Evolutionary conservation across 2,113 vertebrate genomes (phyloP).

Genomic region (Gasterosteus nipponicus): DNA sequence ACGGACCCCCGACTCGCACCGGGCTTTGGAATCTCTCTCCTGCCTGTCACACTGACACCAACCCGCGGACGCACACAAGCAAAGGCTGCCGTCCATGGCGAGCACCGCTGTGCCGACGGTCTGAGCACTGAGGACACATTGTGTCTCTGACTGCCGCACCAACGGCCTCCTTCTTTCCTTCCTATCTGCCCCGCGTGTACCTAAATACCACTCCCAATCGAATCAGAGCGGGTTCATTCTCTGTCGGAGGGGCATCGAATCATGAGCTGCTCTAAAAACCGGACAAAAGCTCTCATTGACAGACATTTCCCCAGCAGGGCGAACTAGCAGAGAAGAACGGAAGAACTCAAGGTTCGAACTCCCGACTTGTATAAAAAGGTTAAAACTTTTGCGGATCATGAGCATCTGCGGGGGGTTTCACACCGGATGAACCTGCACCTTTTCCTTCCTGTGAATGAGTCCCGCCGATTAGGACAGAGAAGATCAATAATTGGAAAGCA

Average conservation of each 20-base stretch:
- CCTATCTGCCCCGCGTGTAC: conserved; percentile 49
- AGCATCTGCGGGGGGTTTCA: conserved; percentile 35
- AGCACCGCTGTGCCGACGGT: conserved; percentile 47
- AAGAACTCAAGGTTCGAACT: conserved; percentile 29
- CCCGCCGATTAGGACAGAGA: not conserved
- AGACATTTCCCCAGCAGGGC: conserved; percentile 23
- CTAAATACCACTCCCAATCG: conserved; percentile 57
- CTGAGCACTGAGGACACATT: conserved; percentile 71
- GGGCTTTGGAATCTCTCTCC: conserved; percentile 71
- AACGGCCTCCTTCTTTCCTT: conserved; percentile 47
- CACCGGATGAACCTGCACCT: conserved; percentile 11
- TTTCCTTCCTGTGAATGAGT: not conserved
- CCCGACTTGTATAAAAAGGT: conserved; percentile 35
- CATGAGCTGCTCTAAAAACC: conserved; percentile 42
- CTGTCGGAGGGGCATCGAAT: conserved; percentile 45
- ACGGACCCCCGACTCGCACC: conserved; percentile 60
- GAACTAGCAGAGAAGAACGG: conserved; percentile 22
- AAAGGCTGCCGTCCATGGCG: conserved; percentile 50
- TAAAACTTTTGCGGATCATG: conserved; percentile 30
- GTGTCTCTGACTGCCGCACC: conserved; percentile 56
- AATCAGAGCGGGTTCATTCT: conserved; percentile 59
- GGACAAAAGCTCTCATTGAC: conserved; percentile 55
- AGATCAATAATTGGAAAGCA: conserved; percentile 17
- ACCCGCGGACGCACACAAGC: conserved; percentile 53
- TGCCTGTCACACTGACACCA: conserved; percentile 71